Base-by-base conservation (phyloP, 2,888 invertebrate genomes). In the Erebia palarica region DNA sequence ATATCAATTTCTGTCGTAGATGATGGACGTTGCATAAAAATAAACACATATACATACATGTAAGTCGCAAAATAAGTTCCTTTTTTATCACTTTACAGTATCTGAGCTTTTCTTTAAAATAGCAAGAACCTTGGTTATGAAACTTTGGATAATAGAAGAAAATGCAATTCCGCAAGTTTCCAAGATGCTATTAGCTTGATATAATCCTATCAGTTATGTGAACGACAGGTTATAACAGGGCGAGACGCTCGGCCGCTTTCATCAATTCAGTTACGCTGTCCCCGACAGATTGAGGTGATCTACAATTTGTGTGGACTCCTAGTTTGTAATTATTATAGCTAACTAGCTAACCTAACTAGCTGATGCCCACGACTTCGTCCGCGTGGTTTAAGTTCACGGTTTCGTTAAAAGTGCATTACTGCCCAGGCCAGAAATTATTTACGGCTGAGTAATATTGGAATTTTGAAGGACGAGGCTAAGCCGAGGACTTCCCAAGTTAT, bases 141-240 rank as follows among this genome's bases (percentile, higher is more conserved):
- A 60, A 58, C n/a, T 60, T 60, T 16, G 59, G 8, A 42, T 16
- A 60, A 42, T 44, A 18, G 60, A 47, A 47, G 49, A 14, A 63
- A 63, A 61, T 44, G 16, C 16, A 42, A 13, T 61, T 61, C 63
- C 14, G 84, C 81, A 81, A 80, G 77, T 86, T 84, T 86, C 61
- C 70, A 87, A 89, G 85, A 86, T 79, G 78, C 81, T 79, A 83
- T 82, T 82, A 83, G 81, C 83, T 81, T 81, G 82, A 84, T 83
- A 82, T 84, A 82, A 85, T 82, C 81, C 84, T 84, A 87, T 87
- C 88, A 85, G 85, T 84, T 81, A 79, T 76, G 82, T 86, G 86
- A 85, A 84, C 88, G 91, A 91, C 90, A 88, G 90, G 87, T 87
- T 86, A 88, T 89, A 89, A 88, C 90, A 87, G 89, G 87, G 79